Evolutionary conservation across 2,113 vertebrate genomes (phyloP), one percentile per base, ranked within the genome.

Genomic region (cat (Felis catus)): DNA sequence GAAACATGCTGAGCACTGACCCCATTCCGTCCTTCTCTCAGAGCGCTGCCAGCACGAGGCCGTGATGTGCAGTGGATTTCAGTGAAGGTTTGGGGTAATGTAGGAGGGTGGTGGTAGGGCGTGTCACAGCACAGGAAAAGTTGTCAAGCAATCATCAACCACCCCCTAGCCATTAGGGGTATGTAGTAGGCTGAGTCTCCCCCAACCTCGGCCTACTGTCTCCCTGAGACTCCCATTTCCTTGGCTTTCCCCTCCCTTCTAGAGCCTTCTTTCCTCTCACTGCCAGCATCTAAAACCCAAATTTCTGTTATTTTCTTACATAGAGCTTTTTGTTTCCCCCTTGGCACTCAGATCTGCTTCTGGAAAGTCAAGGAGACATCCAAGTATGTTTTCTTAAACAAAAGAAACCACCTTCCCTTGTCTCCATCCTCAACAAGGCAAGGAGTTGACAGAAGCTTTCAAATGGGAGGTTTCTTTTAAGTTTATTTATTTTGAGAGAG

Each of bases 321-420:
- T 39, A 53, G 39, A 41, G 92, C 51, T 84, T 86, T 85, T 66
- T 81, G 45, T 73, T 78, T 95, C 36, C 93, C 23, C n/a, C 66
- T 93, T 92, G 66, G 70, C 74, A 81, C 81, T 91, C 65, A 55
- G 81, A 13, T 66, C 48, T 70, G 85, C 85, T 91, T 95, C 66
- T 94, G 31, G 29, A 89, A 92, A 92, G 89, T 39, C 66, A 74
- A 85, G 87, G 86, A 93, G 90, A 48, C 2, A 4, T 55, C 41
- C 76, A 80, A 80, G 61, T 36, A 4, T 83, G 55, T 95, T 91
- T 95, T 86, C 33, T 82, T 85, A 93, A 95, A 83, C 84, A 91
- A 71, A 94, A 95, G 36, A 81, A 85, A n/a, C 51, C 79, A 78
- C 51, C 83, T 89, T 68, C 31, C 83, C 33, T 83, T 83, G 33